Base-by-base conservation (phyloP, 2,797 vertebrate species). In the Saguinus oedipus region DNA sequence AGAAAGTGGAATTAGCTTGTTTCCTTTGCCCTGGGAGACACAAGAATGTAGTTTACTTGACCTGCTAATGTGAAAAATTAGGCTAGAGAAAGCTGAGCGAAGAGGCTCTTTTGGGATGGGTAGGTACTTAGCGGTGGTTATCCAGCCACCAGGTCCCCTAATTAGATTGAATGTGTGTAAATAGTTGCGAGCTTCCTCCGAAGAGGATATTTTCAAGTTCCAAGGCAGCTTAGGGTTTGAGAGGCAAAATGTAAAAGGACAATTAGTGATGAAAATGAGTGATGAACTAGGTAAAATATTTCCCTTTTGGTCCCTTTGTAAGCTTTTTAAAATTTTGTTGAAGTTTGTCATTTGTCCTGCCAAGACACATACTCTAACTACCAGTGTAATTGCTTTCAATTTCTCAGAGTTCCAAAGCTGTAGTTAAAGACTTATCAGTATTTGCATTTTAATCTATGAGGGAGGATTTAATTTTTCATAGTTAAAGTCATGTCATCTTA, bases 401-500 rank as follows among this genome's bases (percentile, higher is more conserved):
- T 97, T 74, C 80, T 93, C 96, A 83, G 86, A 92, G 82, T 97
- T 93, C 90, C 7, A 9, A 97, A 95, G 79, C 84, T 97, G 24
- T 76, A 95, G 96, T 97, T 97, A 93, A 98, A 83, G 97, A 96
- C 87, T 89, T 1, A 0, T 96, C 90, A 95, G 0, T 94, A 88
- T 98, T 98, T 98, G 95, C 90, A 93, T 98, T 98, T 97, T 95
- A 94, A 0, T 94, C 59, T 97, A 93, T 70, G 83, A 97, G 9
- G 22, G 22, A 61, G 11, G 88, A 61, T 92, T 95, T 97, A 68
- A 55, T 96, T 97, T 95, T 97, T 97, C 81, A 50, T 76, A 22
- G 6, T 95, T 96, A 83, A 94, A 96, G 86, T 93, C 14, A 53
- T n/a, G n/a, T 64, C 70, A 97, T 97, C 95, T 89, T 97, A 83